These are phyloP conservation scores for Mirza zaza DNA, from an alignment of 2,113 vertebrate species.

Conservation along the genomic window DNA sequence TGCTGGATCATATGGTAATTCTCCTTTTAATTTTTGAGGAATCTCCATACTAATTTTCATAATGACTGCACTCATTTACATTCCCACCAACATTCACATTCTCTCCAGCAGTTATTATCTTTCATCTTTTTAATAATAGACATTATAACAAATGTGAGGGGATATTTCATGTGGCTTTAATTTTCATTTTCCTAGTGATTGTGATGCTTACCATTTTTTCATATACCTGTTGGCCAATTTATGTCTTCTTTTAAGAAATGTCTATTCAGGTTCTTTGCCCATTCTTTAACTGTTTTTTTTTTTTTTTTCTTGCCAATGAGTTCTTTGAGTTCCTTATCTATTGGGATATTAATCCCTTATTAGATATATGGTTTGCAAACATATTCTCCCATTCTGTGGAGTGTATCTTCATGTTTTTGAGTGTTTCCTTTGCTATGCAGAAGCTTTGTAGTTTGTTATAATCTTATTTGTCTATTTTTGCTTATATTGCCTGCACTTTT, in stretches of 20 bases:
- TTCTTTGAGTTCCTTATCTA: background rate
- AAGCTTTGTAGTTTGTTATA: background rate
- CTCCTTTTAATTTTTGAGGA: background rate
- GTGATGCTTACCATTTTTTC: background rate
- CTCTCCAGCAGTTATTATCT: background rate
- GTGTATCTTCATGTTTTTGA: background rate
- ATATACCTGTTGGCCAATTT: background rate
- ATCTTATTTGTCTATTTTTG: background rate
- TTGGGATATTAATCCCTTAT: background rate
- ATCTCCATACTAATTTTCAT: background rate
- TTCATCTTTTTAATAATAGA: background rate
- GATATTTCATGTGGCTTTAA: background rate
- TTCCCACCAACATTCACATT: background rate
- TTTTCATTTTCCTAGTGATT: background rate
- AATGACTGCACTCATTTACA: background rate
- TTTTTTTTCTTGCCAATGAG: background rate
- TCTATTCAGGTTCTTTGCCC: background rate
- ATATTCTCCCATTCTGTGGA: background rate
- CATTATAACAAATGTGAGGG: background rate
- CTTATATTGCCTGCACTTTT: background rate
- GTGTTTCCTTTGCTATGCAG: background rate
- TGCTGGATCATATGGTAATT: background rate
- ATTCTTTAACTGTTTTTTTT: background rate
- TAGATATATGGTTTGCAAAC: background rate
- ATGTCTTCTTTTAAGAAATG: background rate